A percentile compares a stretch with the other conserved stretches of the same genome.
Evolutionary conservation across 2,888 invertebrate genomes (phyloP).

Genomic region (Tineola bisselliella): DNA sequence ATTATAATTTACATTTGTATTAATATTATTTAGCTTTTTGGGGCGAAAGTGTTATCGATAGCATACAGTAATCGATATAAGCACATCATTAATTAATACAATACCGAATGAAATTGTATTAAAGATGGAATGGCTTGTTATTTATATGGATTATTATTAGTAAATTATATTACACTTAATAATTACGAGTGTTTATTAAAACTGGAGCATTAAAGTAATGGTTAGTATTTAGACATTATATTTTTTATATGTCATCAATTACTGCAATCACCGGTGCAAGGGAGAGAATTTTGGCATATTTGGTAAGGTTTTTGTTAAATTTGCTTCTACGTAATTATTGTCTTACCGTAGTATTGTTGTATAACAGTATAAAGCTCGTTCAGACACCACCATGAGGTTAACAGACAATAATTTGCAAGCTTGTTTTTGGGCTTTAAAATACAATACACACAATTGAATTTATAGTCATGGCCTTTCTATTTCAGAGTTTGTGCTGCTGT

Average conservation of each 20-base stretch:
- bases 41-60: neutral
- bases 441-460: neutral
- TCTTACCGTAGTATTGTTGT: neutral
- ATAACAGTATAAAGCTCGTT: neutral
- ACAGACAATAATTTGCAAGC: neutral
- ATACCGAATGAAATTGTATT: slow-evolving; percentile 34
- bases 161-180: slow-evolving; percentile 18
- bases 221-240: slow-evolving; percentile 27
- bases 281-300: neutral
- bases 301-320: neutral
- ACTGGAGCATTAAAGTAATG: slow-evolving; percentile 34
- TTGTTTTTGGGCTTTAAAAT: too few species aligned
- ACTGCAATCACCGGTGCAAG: neutral
- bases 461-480: slow-evolving; percentile 3
- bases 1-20: too few species aligned
- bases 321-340: neutral
- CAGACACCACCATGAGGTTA: neutral
- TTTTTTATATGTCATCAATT: neutral
- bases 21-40: too few species aligned
- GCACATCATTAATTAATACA: slow-evolving; percentile 18
- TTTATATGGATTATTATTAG: slow-evolving; percentile 19
- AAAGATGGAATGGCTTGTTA: slow-evolving; percentile 29
- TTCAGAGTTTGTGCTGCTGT: slow-evolving; percentile 40
- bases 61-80: neutral
- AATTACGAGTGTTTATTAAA: slow-evolving; percentile 20